A percentile compares a stretch with the other conserved stretches of the same genome.
Evolutionary conservation across 2,113 vertebrate genomes (phyloP).

Genomic region (Microtus pennsylvanicus): DNA sequence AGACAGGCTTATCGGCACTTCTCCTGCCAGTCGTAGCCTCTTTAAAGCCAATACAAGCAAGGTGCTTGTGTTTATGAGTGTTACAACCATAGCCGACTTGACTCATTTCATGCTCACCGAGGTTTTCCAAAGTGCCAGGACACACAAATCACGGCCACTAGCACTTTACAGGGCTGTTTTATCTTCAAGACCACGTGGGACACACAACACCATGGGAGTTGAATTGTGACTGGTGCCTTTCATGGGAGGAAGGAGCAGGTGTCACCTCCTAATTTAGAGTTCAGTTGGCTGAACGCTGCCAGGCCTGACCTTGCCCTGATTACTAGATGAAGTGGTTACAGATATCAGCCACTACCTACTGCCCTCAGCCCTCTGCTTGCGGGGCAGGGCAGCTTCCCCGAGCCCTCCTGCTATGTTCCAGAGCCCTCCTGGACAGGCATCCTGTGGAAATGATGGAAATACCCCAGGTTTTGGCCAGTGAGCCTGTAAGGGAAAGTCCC

Average conservation of each 20-base stretch:
- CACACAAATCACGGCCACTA: too few relatives aligned
- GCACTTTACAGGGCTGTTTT: neutral
- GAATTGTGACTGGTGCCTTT: neutral
- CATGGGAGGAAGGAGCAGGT: neutral
- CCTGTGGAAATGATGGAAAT: constrained; percentile 5
- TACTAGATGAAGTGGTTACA: neutral
- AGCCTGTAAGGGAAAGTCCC: neutral
- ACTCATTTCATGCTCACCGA: rapidly evolving
- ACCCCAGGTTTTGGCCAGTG: neutral
- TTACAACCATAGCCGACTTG: neutral
- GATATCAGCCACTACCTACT: rapidly evolving
- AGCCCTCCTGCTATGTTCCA: rapidly evolving
- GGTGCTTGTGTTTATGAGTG: neutral
- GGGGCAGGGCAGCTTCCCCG: neutral
- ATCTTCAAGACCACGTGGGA: rapidly evolving
- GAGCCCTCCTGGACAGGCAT: neutral
- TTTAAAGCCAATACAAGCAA: neutral
- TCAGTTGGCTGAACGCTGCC: neutral
- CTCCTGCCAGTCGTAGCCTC: neutral
- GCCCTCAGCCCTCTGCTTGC: too few relatives aligned
- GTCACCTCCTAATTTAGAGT: neutral
- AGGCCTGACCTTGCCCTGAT: neutral
- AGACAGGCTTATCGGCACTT: rapidly evolving
- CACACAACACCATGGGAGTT: neutral
- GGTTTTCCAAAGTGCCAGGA: neutral